Evolutionary conservation across 1,140 invertebrate species (phyloP), one percentile per base, ranked within the genome.

Genomic region (Drosophila nannoptera): DNA sequence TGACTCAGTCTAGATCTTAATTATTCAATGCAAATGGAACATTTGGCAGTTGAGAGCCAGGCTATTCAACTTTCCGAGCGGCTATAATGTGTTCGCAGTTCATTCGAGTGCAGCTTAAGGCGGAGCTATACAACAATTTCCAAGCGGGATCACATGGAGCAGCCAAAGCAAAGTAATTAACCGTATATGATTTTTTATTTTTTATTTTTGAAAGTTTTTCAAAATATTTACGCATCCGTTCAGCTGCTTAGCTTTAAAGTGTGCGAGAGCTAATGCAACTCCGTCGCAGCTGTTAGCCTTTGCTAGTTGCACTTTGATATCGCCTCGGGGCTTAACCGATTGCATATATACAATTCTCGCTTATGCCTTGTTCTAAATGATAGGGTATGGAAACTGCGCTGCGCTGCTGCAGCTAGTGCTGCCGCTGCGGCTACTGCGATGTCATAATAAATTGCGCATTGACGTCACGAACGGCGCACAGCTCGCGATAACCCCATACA

Each of bases 381-480:
- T 12, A 59, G 16, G 0, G 14, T 46, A 35, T 6, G 7, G 36
- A 22, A 22, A n/a, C n/a, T n/a, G n/a, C n/a, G n/a, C n/a, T n/a
- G n/a, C n/a, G 8, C 22, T 63, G 53, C 9, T 50, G 48, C 14
- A n/a, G 7, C 29, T 11, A 49, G 53, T 40, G 14, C 42, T n/a
- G n/a, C n/a, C n/a, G n/a, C n/a, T n/a, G n/a, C 36, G n/a, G 22
- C 40, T 55, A 36, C 16, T 22, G 48, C 60, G 59, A 75, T 78
- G 75, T 82, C 63, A 82, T 81, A 82, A 82, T 64, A 65, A 48
- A 36, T 72, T 75, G 53, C 45, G 58, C 60, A 77, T 81, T 76
- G 76, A 83, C 78, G 78, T 81, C 78, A 81, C 64, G 29, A 59
- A 67, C 43, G 56, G 49, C 48, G 49, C 48, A 33, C 45, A 32